phyloP scores from a whole-genome alignment of 1,140 invertebrate genomes.

The Procambarus clarkii region DNA sequence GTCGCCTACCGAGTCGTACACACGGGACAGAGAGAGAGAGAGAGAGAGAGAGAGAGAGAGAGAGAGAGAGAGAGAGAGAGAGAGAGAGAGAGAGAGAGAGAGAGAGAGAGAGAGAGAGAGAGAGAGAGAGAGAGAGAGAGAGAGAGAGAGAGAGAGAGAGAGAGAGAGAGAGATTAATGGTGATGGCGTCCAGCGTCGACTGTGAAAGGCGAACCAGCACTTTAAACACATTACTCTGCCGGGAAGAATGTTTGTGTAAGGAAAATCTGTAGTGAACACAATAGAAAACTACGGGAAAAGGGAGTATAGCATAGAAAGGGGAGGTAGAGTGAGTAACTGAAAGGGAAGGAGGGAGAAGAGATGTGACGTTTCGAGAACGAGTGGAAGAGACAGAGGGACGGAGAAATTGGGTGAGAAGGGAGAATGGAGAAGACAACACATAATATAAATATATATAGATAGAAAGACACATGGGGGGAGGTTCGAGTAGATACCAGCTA shows the following conservation, averaged over 20 bases:
- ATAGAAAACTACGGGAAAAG: constrained; percentile 6
- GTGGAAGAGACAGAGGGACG: not conserved
- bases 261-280: not conserved
- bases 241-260: no score
- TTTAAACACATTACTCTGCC: no score
- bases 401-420: not conserved
- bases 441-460: no score
- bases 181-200: not conserved
- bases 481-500: not conserved
- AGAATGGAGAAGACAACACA: not conserved
- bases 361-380: not conserved
- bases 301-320: not conserved
- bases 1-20: no score
- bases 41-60: no score
- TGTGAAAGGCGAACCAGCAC: no score
- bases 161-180: not conserved
- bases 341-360: not conserved
- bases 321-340: not conserved
- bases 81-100: not conserved
- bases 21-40: not conserved
- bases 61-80: not conserved
- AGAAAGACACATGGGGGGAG: not conserved
- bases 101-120: not conserved
- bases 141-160: not conserved
- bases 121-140: not conserved